These are phyloP conservation scores for Rotaria magnacalcarata DNA, from an alignment of 2,888 invertebrate genomes.

Conservation along the genomic window DNA sequence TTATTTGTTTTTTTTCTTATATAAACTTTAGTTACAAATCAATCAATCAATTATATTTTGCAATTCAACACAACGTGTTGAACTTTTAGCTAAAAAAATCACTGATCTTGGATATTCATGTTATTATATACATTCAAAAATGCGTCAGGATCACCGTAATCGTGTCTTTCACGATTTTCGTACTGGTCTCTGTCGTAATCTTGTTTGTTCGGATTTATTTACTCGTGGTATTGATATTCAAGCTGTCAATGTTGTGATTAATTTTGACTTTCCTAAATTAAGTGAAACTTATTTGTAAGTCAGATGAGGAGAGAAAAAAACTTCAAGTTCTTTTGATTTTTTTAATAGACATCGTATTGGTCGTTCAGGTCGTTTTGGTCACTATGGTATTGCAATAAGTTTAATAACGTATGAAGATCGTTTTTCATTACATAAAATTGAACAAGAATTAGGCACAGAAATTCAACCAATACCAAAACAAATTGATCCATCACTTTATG, in stretches of 20 bases:
- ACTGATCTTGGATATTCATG: constrained; percentile 99
- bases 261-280: constrained; percentile 99
- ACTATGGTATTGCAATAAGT: constrained; percentile 97
- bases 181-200: constrained; percentile 91
- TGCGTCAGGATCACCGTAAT: constrained; percentile 92
- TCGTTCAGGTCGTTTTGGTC: constrained; percentile 93
- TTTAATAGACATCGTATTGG: constrained; percentile 78
- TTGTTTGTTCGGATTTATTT: constrained; percentile 85
- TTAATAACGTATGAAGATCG: constrained; percentile 97
- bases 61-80: constrained; percentile 97
- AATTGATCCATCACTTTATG: constrained; percentile 95
- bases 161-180: constrained; percentile 99
- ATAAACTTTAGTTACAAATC: constrained; percentile 73
- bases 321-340: background rate
- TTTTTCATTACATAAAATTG: constrained; percentile 92
- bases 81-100: constrained; percentile 96
- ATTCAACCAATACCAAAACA: constrained; percentile 99
- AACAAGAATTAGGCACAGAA: constrained; percentile 95
- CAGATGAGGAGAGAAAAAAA: background rate
- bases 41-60: constrained; percentile 99
- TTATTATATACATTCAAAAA: constrained; percentile 98
- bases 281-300: constrained; percentile 84
- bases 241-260: constrained; percentile 98
- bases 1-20: too few relatives aligned
- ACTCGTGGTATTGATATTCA: constrained; percentile 99